Evolutionary conservation across 2,888 invertebrate species (phyloP), one percentile per base, ranked within the genome.

Genomic region (Polydrusus cervinus): DNA sequence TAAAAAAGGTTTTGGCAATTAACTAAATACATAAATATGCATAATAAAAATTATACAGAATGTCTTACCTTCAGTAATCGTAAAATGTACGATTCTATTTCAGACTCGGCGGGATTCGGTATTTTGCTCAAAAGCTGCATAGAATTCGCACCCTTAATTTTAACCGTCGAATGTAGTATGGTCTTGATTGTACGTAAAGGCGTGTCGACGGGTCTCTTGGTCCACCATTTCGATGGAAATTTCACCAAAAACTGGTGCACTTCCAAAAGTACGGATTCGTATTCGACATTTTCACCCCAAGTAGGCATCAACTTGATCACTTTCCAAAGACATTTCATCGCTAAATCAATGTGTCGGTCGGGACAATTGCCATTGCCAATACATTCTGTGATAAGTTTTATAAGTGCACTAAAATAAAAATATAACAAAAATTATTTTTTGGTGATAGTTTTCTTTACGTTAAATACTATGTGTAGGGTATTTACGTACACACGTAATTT

Each of bases 311-410:
- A 92, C 87, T 97, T 95, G 14, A 97, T 92, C 74, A 96, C 94
- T 85, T 97, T 95, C 98, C 98, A 98, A 84, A 97, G 91, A 86
- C 98, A 98, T 88, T 97, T 96, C 91, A 96, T 94, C 0, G 95
- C 91, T 55, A 96, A 88, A 84, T 96, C 96, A 61, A 94, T 93
- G 84, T 93, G 94, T 80, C 95, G 92, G n/a, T 78, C 74, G 0
- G 92, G 91, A 0, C 92, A 90, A 71, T 91, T 91, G 0, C 90
- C 89, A 0, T 91, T 90, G 73, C 91, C 92, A 65, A 97, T 93
- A 30, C 93, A 93, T 76, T 97, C 96, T 84, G 96, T 94, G n/a
- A 98, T 89, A 45, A 97, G 89, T 70, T 94, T 92, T 55, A 98
- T 93, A 82, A 97, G 89, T 60, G 97, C 97, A 86, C 97, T 97